Evolutionary conservation across 2,888 invertebrate genomes (phyloP), one percentile per base, ranked within the genome.

Genomic region (Timema cristinae): DNA sequence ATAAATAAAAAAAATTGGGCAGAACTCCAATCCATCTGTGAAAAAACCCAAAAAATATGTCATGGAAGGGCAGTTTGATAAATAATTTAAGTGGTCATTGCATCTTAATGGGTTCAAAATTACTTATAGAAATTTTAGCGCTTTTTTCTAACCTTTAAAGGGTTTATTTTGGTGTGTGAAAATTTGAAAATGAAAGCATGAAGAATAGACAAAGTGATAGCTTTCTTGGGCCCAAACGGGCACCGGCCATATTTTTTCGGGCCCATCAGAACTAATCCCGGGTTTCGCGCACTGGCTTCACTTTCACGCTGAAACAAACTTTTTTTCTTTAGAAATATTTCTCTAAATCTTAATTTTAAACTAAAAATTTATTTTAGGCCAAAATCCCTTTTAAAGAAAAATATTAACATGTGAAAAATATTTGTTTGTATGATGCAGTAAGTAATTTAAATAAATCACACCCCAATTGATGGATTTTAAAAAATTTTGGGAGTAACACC

Each of bases 61-160:
- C 70, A 72, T 76, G 76, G 75, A 73, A 71, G 52, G 66, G 66
- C 66, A 71, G 71, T 32, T 71, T 76, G 54, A 71, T 49, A 13
- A 71, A 68, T 32, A 70, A 66, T 66, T 61, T 68, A 63, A 16
- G 68, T 68, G 68, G 52, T 51, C 13, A 10, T 52, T 52, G 54
- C 51, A 68, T n/a, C 51, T 15, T 50, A 16, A 1, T 15, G 52
- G 52, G 51, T 68, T 54, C 10, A 16, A 7, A 68, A 13, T n/a
- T 54, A n/a, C 32, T 68, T 1, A 50, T 68, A 50, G 2, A 68
- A 52, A 51, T 51, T 67, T 68, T 52, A 68, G 51, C 13, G 47
- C 32, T n/a, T 68, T 51, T 4, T 68, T 52, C 51, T 6, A 68
- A 68, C n/a, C 68, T 51, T 52, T 47, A 15, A 13, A 51, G 16